Evolutionary conservation across 2,113 vertebrate species (phyloP).

Genomic region (Chaetops frenatus): DNA sequence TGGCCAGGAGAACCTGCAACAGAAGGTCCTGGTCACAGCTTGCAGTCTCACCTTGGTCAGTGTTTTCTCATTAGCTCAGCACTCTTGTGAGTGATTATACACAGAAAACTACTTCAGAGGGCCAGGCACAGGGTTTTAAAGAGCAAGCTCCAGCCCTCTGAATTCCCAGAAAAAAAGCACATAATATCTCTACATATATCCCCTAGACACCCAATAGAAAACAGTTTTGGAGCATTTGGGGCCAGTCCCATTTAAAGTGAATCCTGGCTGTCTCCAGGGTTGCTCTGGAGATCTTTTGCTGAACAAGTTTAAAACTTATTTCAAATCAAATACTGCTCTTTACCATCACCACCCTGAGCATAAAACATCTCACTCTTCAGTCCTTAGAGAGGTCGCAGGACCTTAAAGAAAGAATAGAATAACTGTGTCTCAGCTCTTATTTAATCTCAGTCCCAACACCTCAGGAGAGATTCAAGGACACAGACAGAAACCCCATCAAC

Average conservation of each 20-base stretch:
- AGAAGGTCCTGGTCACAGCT: background rate
- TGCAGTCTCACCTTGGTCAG: background rate
- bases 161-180: background rate
- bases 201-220: background rate
- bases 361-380: background rate
- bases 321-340: background rate
- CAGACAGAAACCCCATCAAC: background rate
- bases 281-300: background rate
- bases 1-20: constrained; percentile 90
- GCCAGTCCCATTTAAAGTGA: background rate
- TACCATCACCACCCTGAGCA: background rate
- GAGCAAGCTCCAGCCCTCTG: background rate
- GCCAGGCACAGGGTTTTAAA: background rate
- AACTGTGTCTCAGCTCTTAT: background rate
- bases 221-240: background rate
- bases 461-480: background rate
- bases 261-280: background rate
- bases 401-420: background rate
- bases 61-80: background rate
- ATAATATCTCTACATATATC: background rate
- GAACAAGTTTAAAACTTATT: background rate
- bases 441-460: background rate
- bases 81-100: background rate
- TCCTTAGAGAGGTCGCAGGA: background rate
- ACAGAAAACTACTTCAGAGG: background rate